Base-by-base conservation (phyloP, 2,113 vertebrate genomes). In the Galemys pyrenaicus region DNA sequence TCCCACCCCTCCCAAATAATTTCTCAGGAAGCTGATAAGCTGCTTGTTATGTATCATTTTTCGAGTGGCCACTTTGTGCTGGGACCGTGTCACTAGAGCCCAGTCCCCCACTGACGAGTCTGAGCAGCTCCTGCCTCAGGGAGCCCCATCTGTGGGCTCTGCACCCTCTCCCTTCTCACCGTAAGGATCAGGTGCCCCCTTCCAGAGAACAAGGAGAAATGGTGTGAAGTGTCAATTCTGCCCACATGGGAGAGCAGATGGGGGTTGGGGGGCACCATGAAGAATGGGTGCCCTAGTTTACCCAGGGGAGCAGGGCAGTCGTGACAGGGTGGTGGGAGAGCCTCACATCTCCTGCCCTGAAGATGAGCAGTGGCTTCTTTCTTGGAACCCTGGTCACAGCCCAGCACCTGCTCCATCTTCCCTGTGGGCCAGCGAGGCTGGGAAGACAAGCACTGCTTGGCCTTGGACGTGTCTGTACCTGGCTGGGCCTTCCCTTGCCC, bases 381-480 rank as follows among this genome's bases (percentile, higher is more conserved):
- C 85, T 58, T 3, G 11, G 93, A 96, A 91, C n/a, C 7, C 89
- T 93, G 93, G 84, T 70, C 0, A 0, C 7, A 74, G 56, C 54
- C 80, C 95, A 93, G 64, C 44, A 41, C 80, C 70, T n/a, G 65
- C 73, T 41, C 39, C 58, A 30, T 86, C 84, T 94, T 80, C 83
- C 82, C 94, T 49, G 26, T 5, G 56, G 93, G 89, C 82, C 62
- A 54, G 32, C 0, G 4, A 79, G 46, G 51, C 26, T 0, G 30
- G 56, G 56, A 87, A 70, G 58, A 16, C 6, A 17, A 22, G 46
- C 30, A 19, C 0, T 1, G 49, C 11, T 32, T 12, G 3, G 89
- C 70, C 74, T 15, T 1, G 58, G 51, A 49, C 0, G 0, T 1
- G 3, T 65, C 87, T 91, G 56, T 68, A 62, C 86, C 81, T 35